Evolutionary conservation across 2,888 invertebrate species (phyloP).

Genomic region (Thecocarcelia acutangulata): DNA sequence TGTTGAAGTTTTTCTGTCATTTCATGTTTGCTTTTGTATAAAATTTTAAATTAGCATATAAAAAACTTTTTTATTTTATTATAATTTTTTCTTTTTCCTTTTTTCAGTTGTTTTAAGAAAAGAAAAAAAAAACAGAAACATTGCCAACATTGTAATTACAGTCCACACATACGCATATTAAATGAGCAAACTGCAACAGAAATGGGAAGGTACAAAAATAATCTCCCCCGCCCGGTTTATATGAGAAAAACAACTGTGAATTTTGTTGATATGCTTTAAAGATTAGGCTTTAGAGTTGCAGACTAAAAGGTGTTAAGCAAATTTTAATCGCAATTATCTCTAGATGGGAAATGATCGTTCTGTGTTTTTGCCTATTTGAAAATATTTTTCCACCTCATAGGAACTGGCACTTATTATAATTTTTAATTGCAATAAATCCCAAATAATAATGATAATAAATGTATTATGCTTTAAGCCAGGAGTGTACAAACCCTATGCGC

Average conservation of each 20-base stretch:
- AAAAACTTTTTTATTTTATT: conserved; percentile 57
- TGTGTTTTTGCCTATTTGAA: too few relatives aligned
- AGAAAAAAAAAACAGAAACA: conserved; percentile 22
- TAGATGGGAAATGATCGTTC: too few relatives aligned
- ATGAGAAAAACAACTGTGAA: conserved; percentile 2
- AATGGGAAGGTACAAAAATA: conserved; percentile 20
- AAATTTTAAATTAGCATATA: conserved; percentile 64
- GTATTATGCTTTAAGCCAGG: too few relatives aligned
- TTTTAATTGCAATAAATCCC: too few relatives aligned
- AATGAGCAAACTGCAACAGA: conserved; percentile 57
- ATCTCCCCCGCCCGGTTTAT: conserved; percentile 19
- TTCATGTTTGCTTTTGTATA: conserved; percentile 53
- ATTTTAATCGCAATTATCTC: too few relatives aligned
- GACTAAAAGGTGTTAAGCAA: too few relatives aligned
- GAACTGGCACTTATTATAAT: too few relatives aligned
- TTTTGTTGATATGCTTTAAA: not conserved
- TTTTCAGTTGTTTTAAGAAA: conserved; percentile 7
- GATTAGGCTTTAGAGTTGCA: not conserved
- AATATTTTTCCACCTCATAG: too few relatives aligned
- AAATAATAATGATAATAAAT: too few relatives aligned
- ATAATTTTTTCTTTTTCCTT: conserved; percentile 5
- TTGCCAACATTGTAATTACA: conserved; percentile 71
- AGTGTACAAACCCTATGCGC: too few relatives aligned
- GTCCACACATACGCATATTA: conserved; percentile 70
- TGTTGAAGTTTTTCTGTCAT: conserved; percentile 63